Evolutionary conservation across 2,113 vertebrate genomes (phyloP), one percentile per base, ranked within the genome.

Genomic region (Verasper variegatus): DNA sequence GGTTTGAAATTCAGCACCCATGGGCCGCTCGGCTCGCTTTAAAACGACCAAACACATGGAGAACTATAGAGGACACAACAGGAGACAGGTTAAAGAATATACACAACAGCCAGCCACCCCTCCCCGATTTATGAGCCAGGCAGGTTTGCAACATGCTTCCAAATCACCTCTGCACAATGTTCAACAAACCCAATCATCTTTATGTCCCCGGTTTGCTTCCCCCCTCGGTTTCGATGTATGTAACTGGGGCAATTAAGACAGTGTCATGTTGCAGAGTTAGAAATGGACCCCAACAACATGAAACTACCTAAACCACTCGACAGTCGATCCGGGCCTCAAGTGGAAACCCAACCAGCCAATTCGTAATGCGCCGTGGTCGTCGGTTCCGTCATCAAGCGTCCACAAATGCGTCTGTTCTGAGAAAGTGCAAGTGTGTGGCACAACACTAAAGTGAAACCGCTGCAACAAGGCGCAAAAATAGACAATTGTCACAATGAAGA

Each of bases 231-330:
- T 94, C 91, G 97, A 95, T 92, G 97, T 94, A 90, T 93, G 95
- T 89, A 97, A 96, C 97, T 98, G 97, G 95, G 96, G 96, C 96
- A 96, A 97, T 97, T 95, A 95, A 97, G 97, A 96, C 96, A 98
- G 97, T 97, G 94, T 97, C 96, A 91, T 98, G 97, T 97, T 97
- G 97, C 95, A 96, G 97, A 96, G 96, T 96, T 95, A 95, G 80
- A 91, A 95, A 94, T 93, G 94, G 93, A 97, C 95, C 95, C 97
- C 97, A 98, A 98, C 97, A 98, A 98, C 97, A 97, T 97, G 96
- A 98, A 97, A 98, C 97, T 98, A 98, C 97, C 97, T 98, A 98
- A 96, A 97, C 96, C 96, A 97, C 96, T 95, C 94, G 94, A 93
- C 97, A 98, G 97, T 96, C 96, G 80, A 86, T 91, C 86, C 74